These are phyloP conservation scores for Odontamblyopus rebecca DNA, from an alignment of 2,797 vertebrate genomes.

Conservation along the genomic window DNA sequence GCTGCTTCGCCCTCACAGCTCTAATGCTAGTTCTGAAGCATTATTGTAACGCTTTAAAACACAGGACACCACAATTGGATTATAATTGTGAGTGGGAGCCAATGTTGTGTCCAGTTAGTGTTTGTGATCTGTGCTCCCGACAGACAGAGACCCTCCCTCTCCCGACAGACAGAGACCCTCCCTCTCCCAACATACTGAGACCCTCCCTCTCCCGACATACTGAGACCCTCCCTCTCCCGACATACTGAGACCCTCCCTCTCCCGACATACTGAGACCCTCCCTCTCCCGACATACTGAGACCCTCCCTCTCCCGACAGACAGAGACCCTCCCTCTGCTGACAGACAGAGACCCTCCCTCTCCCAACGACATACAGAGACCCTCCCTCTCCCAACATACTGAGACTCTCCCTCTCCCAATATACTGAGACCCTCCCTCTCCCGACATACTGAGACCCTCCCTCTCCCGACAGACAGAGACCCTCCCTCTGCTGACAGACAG, in stretches of 20 bases:
- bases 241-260: constrained; percentile 43
- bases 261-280: constrained; percentile 48
- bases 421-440: constrained; percentile 2
- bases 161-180: constrained; percentile 48
- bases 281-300: neutral
- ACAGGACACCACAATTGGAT: neutral
- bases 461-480: neutral
- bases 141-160: constrained; percentile 47
- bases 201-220: constrained; percentile 34
- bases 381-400: constrained; percentile 9
- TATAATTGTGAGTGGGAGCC: neutral
- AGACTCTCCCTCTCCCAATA: no score
- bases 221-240: no score
- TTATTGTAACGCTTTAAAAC: neutral
- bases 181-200: constrained; percentile 43
- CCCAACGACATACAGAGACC: constrained; percentile 46
- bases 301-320: no score
- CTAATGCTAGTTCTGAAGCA: neutral
- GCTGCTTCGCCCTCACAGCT: no score
- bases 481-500: no score
- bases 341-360: neutral
- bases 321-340: no score
- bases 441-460: constrained; percentile 49
- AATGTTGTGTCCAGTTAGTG: neutral
- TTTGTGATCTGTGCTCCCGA: constrained; percentile 17